Base-by-base conservation (phyloP, 2,113 vertebrate genomes). In the Neodon shergylaensis region DNA sequence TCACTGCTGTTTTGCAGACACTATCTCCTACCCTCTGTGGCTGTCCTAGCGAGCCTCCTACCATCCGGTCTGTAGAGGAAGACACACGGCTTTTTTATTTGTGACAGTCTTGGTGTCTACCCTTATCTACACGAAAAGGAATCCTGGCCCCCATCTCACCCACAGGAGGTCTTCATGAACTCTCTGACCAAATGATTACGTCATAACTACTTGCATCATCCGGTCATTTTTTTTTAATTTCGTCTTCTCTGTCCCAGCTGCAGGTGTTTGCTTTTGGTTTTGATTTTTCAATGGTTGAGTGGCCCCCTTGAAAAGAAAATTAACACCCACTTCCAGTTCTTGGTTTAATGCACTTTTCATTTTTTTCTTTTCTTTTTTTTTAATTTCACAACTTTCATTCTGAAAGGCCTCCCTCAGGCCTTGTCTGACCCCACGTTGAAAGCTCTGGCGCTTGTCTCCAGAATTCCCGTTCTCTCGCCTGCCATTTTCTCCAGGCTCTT, bases 401-500 rank as follows among this genome's bases (percentile, higher is more conserved):
- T 3, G 0, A 88, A 98, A 98, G 52, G 72, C 0, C 7, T 91
- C 95, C 95, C 12, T 2, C 5, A 94, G 54, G 68, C 78, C 81
- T 94, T 74, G 6, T 77, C 68, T 97, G 95, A 97, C 97, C 96
- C 39, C 49, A 85, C 92, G 42, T 82, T 83, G 66, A 84, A 93
- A 94, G 91, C 4, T 49, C 87, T 79, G n/a, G 77, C 61, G 8
- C 94, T 95, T 47, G 54, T 86, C 90, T 97, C 76, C 42, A 79
- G 58, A 89, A 94, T 96, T 97, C 96, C 93, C 66, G 92, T 93
- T 90, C 63, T 96, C 65, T 70, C 12, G 14, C 73, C 88, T 97
- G 88, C 94, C 93, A 86, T 98, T 98, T 97, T 97, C 92, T 97
- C 92, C 84, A 96, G 95, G 88, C 24, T 95, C 94, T 93, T 97